A percentile compares a stretch with the other conserved stretches of the same genome.
Conservation (phyloP, 2,797 vertebrate genomes). For the Sardinella longiceps region DNA sequence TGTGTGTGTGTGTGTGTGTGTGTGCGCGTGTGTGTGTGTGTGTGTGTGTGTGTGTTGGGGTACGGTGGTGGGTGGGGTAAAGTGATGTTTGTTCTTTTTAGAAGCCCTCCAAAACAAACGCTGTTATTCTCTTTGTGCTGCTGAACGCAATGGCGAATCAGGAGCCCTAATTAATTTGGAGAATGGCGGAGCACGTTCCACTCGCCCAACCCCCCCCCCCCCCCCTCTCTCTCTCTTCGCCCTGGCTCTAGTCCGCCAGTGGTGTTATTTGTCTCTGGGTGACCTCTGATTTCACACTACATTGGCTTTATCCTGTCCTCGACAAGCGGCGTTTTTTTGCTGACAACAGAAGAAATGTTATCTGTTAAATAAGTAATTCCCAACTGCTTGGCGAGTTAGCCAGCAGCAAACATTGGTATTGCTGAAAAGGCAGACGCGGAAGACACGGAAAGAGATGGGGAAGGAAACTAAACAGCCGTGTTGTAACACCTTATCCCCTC, state of each 20-base stretch:
- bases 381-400: conserved; percentile 77
- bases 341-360: conserved; percentile 83
- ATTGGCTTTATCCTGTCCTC: conserved; percentile 78
- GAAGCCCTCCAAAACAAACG: conserved; percentile 63
- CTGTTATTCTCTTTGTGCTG: conserved; percentile 63
- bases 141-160: conserved; percentile 67
- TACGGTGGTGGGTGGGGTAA: not conserved
- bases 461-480: conserved; percentile 38
- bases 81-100: conserved; percentile 47
- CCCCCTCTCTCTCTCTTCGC: conserved; percentile 50
- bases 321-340: conserved; percentile 77
- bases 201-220: conserved; percentile 66
- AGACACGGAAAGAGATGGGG: conserved; percentile 32
- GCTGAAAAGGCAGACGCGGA: conserved; percentile 74
- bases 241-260: conserved; percentile 70
- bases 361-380: conserved; percentile 88
- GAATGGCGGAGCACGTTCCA: conserved; percentile 61
- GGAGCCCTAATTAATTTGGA: conserved; percentile 76
- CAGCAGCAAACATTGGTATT: conserved; percentile 79
- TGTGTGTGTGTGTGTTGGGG: conserved; percentile 2
- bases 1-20: conserved; percentile 41
- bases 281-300: conserved; percentile 83
- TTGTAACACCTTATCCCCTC: conserved; percentile 36
- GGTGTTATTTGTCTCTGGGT: conserved; percentile 74
- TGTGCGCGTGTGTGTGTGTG: conserved; percentile 52